Evolutionary conservation across 1,140 invertebrate genomes (phyloP).

Genomic region (Ephestia elutella): DNA sequence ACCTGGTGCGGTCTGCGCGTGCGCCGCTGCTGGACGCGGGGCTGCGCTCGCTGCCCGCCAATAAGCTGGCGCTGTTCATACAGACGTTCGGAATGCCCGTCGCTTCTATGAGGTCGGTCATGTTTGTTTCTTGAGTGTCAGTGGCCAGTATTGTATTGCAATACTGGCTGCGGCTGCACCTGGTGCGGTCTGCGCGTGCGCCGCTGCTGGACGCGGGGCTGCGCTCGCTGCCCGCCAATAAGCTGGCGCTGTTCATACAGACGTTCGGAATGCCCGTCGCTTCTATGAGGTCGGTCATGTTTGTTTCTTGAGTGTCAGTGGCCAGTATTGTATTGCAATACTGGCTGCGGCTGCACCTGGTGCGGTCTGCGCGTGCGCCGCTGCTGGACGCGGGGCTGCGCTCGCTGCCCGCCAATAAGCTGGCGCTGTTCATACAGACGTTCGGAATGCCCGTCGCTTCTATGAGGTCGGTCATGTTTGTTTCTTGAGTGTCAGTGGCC

Average conservation of each 20-base stretch:
- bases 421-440: conserved; percentile 96
- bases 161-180: conserved; percentile 94
- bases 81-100: conserved; percentile 97
- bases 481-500: not conserved
- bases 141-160: not conserved
- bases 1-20: conserved; percentile 93
- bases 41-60: conserved; percentile 88
- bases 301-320: not conserved
- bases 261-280: conserved; percentile 95
- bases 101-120: conserved; percentile 82
- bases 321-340: conserved; percentile 52
- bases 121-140: not conserved
- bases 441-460: conserved; percentile 95
- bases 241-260: conserved; percentile 96
- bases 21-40: conserved; percentile 89
- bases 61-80: conserved; percentile 94
- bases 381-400: conserved; percentile 90
- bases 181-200: conserved; percentile 91
- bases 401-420: conserved; percentile 89
- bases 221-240: conserved; percentile 88
- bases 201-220: conserved; percentile 90
- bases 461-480: conserved; percentile 77
- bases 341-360: conserved; percentile 96
- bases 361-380: conserved; percentile 87
- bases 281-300: conserved; percentile 81